Percentiles rank a stretch among this genome's conserved stretches.
Evolutionary conservation across 53 echinoderm and acorn worm genomes (phyloP).

Genomic region (Arbacia lixula): DNA sequence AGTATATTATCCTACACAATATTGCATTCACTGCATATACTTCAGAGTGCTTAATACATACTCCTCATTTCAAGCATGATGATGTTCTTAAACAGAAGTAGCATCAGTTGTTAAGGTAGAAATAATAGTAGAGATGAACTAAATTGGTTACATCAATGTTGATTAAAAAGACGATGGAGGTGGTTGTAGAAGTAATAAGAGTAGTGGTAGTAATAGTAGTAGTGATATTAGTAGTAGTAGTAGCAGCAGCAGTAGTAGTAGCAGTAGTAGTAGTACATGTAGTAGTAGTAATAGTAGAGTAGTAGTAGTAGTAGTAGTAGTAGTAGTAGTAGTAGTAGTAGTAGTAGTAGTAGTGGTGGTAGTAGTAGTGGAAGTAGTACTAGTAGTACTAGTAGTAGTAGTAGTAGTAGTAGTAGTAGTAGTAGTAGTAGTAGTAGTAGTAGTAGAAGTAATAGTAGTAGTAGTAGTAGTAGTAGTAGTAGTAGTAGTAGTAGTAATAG

Average conservation of each 20-base stretch:
- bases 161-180: no score
- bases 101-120: no score
- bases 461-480: constrained; percentile 10
- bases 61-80: no score
- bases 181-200: background rate
- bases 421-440: constrained; percentile 11
- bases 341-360: background rate
- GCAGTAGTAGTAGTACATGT: constrained; percentile 14
- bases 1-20: no score
- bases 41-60: no score
- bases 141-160: no score
- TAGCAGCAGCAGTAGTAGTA: constrained; percentile 24
- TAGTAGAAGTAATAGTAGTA: constrained; percentile 2
- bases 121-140: no score
- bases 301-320: constrained; percentile 24
- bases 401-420: constrained; percentile 20
- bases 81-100: no score
- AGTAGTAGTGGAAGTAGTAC: background rate
- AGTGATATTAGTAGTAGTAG: constrained; percentile 15
- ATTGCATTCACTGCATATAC: no score
- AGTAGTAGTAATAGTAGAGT: constrained; percentile 20
- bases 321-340: constrained; percentile 17
- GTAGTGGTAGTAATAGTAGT: constrained; percentile 2
- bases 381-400: constrained; percentile 4
- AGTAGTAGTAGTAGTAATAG: constrained; percentile 20